phyloP scores from a whole-genome alignment of 1,140 invertebrate genomes.

The Sesamia nonagrioides region DNA sequence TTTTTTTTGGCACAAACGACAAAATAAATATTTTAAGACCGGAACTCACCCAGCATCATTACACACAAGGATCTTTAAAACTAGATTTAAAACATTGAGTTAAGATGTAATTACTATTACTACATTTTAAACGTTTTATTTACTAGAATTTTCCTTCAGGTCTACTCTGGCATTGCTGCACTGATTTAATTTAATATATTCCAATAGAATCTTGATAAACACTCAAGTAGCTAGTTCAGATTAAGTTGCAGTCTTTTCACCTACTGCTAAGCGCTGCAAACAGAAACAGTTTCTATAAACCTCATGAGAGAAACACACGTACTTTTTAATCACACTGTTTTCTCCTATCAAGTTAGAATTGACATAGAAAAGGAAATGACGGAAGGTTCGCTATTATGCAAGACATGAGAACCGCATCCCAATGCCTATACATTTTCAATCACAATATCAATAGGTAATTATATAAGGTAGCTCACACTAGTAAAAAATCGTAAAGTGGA shows the following conservation, averaged over 20 bases:
- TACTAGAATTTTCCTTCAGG: too few relatives aligned
- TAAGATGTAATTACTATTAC: too few relatives aligned
- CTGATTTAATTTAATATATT: not conserved
- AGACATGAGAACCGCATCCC: not conserved
- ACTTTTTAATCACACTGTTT: constrained; percentile 37
- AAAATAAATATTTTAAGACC: too few relatives aligned
- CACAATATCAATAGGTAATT: too few relatives aligned
- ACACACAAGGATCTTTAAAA: too few relatives aligned
- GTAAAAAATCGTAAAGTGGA: too few relatives aligned
- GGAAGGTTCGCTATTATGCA: not conserved
- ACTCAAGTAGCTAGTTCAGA: not conserved
- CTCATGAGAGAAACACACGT: constrained; percentile 32
- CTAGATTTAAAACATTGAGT: too few relatives aligned
- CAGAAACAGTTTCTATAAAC: constrained; percentile 14
- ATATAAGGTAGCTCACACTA: too few relatives aligned
- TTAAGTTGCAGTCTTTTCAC: not conserved
- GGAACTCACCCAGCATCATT: too few relatives aligned
- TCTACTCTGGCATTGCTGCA: not conserved
- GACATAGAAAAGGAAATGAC: not conserved
- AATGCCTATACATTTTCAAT: too few relatives aligned
- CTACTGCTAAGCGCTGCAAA: constrained; percentile 11
- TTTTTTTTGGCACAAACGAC: too few relatives aligned
- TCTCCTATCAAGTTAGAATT: constrained; percentile 22
- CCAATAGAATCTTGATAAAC: not conserved
- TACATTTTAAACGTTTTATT: too few relatives aligned